Conservation (phyloP, 2,113 vertebrate genomes). For the Sebastes schlegelii region DNA sequence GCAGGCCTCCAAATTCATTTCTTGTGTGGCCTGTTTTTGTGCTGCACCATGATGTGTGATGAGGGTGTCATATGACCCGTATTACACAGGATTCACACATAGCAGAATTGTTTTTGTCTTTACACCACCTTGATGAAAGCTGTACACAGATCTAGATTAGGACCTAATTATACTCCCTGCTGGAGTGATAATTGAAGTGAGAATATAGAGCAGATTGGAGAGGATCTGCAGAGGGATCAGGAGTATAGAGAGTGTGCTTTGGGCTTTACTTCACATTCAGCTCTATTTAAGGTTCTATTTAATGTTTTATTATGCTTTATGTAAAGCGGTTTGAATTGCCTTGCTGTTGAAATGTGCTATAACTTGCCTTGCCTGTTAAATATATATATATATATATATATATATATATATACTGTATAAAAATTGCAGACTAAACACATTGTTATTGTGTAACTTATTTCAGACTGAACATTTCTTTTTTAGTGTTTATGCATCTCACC, state of each 20-base stretch:
- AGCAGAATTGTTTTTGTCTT: too few relatives aligned
- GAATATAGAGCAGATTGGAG: background rate
- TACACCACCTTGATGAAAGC: background rate
- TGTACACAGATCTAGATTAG: slow-evolving; percentile 17
- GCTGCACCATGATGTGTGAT: background rate
- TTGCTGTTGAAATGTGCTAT: too few relatives aligned
- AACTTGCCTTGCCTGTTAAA: too few relatives aligned
- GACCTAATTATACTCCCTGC: slow-evolving; percentile 54
- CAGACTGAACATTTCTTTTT: background rate
- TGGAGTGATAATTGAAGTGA: slow-evolving; percentile 58
- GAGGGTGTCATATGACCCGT: background rate
- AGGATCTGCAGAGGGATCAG: slow-evolving; percentile 8
- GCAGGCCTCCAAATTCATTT: background rate
- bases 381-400: too few relatives aligned
- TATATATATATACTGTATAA: too few relatives aligned
- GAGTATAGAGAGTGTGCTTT: background rate
- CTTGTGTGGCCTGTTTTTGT: background rate
- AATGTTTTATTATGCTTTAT: too few relatives aligned
- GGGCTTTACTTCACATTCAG: slow-evolving; percentile 19
- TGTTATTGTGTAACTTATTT: background rate
- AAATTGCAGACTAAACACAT: background rate
- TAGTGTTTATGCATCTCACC: background rate
- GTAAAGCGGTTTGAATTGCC: too few relatives aligned
- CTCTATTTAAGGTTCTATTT: background rate
- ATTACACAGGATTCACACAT: background rate